These are phyloP conservation scores for Vanessa atalanta DNA, from an alignment of 1,140 invertebrate species.

Conservation along the genomic window DNA sequence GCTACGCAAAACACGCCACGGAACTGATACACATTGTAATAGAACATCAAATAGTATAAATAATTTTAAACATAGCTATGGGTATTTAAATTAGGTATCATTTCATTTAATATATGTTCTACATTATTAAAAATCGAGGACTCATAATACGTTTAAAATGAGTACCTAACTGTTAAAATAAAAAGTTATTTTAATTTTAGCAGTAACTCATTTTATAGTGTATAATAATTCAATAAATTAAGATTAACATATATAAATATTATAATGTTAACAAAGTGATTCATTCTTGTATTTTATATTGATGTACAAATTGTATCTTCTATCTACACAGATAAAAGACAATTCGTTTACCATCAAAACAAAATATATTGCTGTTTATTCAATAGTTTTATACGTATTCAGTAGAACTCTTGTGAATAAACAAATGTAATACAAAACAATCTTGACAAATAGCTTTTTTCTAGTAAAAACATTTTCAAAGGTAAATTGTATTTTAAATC, in stretches of 20 bases:
- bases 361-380: slow-evolving; percentile 2
- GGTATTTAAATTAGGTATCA: too few species aligned
- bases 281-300: background rate
- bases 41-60: background rate
- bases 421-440: slow-evolving; percentile 5
- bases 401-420: background rate
- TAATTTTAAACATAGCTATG: too few species aligned
- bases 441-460: background rate
- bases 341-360: background rate
- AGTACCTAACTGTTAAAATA: too few species aligned
- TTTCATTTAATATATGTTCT: too few species aligned
- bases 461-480: background rate
- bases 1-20: slow-evolving; percentile 27
- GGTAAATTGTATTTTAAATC: background rate
- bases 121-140: too few species aligned
- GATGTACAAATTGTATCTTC: background rate
- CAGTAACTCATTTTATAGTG: too few species aligned
- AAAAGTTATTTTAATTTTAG: too few species aligned
- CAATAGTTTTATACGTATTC: background rate
- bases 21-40: slow-evolving; percentile 21
- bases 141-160: too few species aligned
- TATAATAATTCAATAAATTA: too few species aligned
- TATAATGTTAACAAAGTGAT: background rate
- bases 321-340: background rate
- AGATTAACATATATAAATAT: too few species aligned